These are phyloP conservation scores for Todiramphus chloris DNA, from an alignment of 2,113 vertebrate genomes.

Conservation along the genomic window DNA sequence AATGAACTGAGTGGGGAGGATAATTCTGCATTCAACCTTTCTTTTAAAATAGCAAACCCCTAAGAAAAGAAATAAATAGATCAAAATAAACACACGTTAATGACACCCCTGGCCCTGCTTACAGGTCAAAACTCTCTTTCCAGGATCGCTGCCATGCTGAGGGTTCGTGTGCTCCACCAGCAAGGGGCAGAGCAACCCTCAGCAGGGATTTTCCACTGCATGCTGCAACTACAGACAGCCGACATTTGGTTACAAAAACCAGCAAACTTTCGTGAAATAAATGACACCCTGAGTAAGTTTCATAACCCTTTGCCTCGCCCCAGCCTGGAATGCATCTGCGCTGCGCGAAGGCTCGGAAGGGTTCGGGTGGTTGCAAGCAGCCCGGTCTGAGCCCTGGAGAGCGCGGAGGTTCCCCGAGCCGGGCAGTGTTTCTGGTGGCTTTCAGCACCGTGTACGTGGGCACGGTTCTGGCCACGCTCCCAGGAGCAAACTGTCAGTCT, in stretches of 20 bases:
- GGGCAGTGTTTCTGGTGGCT: background rate
- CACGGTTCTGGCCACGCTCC: fast-evolving
- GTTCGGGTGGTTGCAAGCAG: background rate
- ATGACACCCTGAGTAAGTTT: constrained; percentile 33
- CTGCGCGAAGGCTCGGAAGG: background rate
- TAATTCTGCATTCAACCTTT: background rate
- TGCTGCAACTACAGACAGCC: constrained; percentile 8
- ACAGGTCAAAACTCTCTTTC: constrained; percentile 17
- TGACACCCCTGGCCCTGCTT: background rate
- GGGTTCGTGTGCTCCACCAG: background rate
- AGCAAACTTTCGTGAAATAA: constrained; percentile 27
- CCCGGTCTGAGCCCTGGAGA: background rate
- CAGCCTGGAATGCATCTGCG: background rate
- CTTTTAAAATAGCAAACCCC: constrained; percentile 4
- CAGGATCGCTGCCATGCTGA: background rate
- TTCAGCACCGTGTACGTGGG: background rate
- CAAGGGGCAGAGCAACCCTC: constrained; percentile 2
- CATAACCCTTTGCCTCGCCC: constrained; percentile 39
- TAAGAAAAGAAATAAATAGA: background rate
- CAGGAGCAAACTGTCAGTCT: background rate
- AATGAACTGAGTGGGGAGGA: background rate
- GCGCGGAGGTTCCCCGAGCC: background rate
- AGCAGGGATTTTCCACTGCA: constrained; percentile 48
- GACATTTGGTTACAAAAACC: constrained; percentile 54
- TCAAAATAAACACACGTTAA: background rate